Evolutionary conservation across 92 coral and sea anemone species (phyloP).

Genomic region (Actinernus sp.): DNA sequence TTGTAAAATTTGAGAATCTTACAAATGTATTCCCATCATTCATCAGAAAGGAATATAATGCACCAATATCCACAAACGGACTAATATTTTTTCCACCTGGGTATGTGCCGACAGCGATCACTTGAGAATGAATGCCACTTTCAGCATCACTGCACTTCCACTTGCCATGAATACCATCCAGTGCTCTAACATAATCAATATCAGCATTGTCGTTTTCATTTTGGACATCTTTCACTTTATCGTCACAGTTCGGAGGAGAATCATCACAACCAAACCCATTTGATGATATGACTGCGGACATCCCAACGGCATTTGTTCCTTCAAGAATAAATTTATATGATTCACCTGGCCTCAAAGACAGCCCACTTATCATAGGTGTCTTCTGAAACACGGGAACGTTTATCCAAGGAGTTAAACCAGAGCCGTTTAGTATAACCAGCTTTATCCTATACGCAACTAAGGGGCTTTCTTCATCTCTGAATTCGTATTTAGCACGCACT

Average conservation of each 20-base stretch:
- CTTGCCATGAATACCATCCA: conserved; percentile 56
- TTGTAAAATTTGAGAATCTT: conserved; percentile 22
- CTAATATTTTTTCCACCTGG: conserved; percentile 68
- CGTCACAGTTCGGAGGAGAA: conserved; percentile 63
- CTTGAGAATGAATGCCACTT: conserved; percentile 68
- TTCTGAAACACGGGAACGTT: conserved; percentile 60
- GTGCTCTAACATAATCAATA: conserved; percentile 65
- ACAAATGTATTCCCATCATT: conserved; percentile 40
- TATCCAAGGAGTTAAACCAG: conserved; percentile 51
- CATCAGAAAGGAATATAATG: not conserved
- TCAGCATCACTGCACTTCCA: conserved; percentile 77
- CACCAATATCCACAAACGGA: conserved; percentile 11
- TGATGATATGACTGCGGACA: conserved; percentile 53
- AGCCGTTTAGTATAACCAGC: conserved; percentile 32
- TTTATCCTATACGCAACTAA: conserved; percentile 74
- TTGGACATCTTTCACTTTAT: conserved; percentile 56
- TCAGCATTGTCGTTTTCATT: conserved; percentile 44
- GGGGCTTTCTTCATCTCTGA: conserved; percentile 75
- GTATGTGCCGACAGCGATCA: conserved; percentile 76
- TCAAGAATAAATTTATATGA: conserved; percentile 51
- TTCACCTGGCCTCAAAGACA: conserved; percentile 54
- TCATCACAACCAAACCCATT: conserved; percentile 77
- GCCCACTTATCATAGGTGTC: conserved; percentile 69
- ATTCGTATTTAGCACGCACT: conserved; percentile 68
- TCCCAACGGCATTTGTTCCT: conserved; percentile 85